These are phyloP conservation scores for Drosophila longiperda DNA, from an alignment of 2,888 invertebrate species.

Conservation along the genomic window DNA sequence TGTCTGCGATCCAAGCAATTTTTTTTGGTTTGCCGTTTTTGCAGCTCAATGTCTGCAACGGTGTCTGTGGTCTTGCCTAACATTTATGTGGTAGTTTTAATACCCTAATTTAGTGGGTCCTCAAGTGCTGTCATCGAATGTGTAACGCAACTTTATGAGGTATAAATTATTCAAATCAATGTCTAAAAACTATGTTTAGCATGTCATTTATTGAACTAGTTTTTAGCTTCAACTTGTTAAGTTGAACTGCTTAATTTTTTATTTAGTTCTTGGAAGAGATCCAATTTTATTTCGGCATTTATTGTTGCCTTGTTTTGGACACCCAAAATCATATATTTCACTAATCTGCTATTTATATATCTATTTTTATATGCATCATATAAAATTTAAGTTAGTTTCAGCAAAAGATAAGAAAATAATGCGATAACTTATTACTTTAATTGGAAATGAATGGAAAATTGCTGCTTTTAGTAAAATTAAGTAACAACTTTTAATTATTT, in stretches of 20 bases:
- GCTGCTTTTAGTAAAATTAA: no score
- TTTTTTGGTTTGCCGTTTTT: constrained; percentile 23
- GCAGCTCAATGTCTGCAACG: constrained; percentile 46
- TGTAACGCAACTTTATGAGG: neutral
- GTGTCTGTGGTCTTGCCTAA: constrained; percentile 76
- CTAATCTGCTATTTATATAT: neutral
- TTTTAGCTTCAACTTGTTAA: no score
- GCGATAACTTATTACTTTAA: no score
- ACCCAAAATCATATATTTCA: no score
- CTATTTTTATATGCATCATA: neutral
- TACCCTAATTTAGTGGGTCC: neutral
- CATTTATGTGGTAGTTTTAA: constrained; percentile 65
- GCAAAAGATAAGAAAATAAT: no score
- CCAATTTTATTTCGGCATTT: no score
- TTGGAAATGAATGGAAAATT: no score
- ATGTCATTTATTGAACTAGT: neutral
- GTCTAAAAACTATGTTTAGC: neutral
- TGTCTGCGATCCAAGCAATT: constrained; percentile 63
- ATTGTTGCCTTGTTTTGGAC: no score
- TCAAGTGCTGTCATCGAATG: neutral
- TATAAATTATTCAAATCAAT: neutral
- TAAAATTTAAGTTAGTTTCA: no score
- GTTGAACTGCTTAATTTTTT: no score
- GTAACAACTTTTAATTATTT: no score
- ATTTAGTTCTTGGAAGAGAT: no score